Evolutionary conservation across 2,113 vertebrate species (phyloP).

Genomic region (Mastomys natalensis): DNA sequence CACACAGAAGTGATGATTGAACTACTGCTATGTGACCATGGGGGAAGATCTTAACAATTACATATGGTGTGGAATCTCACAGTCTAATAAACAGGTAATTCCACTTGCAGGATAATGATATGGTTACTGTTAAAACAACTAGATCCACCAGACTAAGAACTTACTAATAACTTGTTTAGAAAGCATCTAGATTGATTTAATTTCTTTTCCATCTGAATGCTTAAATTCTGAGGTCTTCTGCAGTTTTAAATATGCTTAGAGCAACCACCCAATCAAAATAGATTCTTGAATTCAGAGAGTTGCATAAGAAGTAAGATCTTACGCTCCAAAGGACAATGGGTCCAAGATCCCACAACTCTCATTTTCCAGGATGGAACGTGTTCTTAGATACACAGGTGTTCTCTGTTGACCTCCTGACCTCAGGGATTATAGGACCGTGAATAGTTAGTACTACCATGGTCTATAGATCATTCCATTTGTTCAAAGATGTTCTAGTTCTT

Average conservation of each 20-base stretch:
- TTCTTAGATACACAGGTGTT: conserved; percentile 75
- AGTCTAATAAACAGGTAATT: background rate
- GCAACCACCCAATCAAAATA: conserved; percentile 61
- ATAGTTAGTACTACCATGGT: conserved; percentile 71
- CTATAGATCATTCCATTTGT: conserved; percentile 69
- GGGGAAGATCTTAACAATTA: background rate
- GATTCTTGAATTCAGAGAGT: conserved; percentile 71
- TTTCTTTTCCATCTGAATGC: conserved; percentile 9
- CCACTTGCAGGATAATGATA: background rate
- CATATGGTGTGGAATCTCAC: background rate
- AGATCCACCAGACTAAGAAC: conserved; percentile 40
- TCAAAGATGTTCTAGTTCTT: conserved; percentile 61
- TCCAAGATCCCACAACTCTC: conserved; percentile 74
- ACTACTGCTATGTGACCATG: background rate
- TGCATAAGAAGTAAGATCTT: conserved; percentile 77
- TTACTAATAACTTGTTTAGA: conserved; percentile 54
- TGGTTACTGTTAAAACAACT: conserved; percentile 35
- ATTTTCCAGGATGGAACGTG: conserved; percentile 83
- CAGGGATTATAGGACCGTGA: conserved; percentile 71
- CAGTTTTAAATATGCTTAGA: conserved; percentile 37
- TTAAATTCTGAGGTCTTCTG: background rate
- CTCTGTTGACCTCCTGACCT: conserved; percentile 84
- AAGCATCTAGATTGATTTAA: background rate
- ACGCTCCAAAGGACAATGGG: conserved; percentile 74
- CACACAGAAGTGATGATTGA: background rate